Conservation (phyloP, 2,797 vertebrate genomes). For the Meriones psammophilus region DNA sequence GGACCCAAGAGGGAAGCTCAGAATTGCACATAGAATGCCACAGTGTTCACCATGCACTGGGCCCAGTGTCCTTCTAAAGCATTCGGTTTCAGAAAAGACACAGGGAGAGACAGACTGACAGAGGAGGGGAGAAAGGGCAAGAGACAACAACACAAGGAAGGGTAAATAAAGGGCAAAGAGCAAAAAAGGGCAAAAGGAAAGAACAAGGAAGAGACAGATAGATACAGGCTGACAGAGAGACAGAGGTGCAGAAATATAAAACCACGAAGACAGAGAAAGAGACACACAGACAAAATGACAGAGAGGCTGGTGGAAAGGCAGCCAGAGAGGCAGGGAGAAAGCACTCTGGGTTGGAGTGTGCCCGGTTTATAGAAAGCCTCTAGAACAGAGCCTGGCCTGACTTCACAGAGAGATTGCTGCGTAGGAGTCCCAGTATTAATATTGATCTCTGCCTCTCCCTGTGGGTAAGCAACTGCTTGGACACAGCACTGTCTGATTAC, state of each 20-base stretch:
- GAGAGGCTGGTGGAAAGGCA: neutral
- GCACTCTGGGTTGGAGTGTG: neutral
- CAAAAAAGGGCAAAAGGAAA: fast-evolving
- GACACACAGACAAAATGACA: neutral
- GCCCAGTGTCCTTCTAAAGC: neutral
- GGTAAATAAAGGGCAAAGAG: too few species aligned
- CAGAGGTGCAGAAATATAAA: neutral
- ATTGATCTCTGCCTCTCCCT: constrained; percentile 54
- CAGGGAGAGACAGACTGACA: neutral
- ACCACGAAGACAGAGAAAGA: neutral
- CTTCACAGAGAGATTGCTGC: neutral
- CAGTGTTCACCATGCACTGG: fast-evolving
- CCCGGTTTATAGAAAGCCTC: neutral
- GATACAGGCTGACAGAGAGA: neutral
- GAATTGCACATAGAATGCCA: neutral
- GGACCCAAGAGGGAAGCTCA: neutral
- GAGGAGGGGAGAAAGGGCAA: neutral
- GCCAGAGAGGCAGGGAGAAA: neutral
- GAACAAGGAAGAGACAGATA: neutral
- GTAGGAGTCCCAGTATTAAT: neutral
- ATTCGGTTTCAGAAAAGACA: fast-evolving
- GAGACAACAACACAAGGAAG: neutral
- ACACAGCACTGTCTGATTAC: neutral
- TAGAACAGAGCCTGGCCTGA: neutral
- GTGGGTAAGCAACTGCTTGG: neutral